Percentiles rank a stretch among this genome's conserved stretches.
phyloP scores from a whole-genome alignment of 2,888 invertebrate genomes.

The Arge pagana region DNA sequence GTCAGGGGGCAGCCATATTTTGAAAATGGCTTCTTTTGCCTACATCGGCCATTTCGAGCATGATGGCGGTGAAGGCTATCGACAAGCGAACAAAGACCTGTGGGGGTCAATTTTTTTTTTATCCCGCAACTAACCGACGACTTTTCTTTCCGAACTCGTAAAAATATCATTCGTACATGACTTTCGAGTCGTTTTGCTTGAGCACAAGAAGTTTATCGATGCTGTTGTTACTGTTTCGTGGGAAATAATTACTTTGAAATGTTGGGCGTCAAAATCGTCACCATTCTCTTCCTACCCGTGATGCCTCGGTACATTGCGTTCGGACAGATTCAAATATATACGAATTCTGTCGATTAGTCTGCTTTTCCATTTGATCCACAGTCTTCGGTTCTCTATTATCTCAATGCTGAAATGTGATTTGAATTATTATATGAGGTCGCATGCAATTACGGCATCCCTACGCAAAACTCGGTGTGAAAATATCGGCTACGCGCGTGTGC shows the following conservation, averaged over 20 bases:
- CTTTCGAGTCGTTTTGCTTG: not conserved
- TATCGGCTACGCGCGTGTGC: no score
- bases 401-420: no score
- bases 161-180: constrained; percentile 4
- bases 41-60: constrained; percentile 36
- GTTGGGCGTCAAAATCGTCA: constrained; percentile 3
- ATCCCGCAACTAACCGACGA: not conserved
- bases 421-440: no score
- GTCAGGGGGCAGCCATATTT: constrained; percentile 69
- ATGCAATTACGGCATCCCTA: no score
- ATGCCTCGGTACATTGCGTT: constrained; percentile 9
- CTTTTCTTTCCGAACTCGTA: not conserved
- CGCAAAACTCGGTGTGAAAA: no score
- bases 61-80: constrained; percentile 55
- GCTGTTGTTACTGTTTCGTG: not conserved
- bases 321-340: constrained; percentile 13
- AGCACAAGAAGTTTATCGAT: not conserved
- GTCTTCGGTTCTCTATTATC: no score
- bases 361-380: no score
- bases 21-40: constrained; percentile 64
- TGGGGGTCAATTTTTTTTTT: constrained; percentile 2
- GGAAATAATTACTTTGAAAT: not conserved
- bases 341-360: no score
- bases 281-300: constrained; percentile 19
- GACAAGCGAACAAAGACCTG: constrained; percentile 21